A percentile compares a stretch with the other conserved stretches of the same genome.
phyloP scores from a whole-genome alignment of 1,140 invertebrate genomes.

The Cydia fagiglandana region DNA sequence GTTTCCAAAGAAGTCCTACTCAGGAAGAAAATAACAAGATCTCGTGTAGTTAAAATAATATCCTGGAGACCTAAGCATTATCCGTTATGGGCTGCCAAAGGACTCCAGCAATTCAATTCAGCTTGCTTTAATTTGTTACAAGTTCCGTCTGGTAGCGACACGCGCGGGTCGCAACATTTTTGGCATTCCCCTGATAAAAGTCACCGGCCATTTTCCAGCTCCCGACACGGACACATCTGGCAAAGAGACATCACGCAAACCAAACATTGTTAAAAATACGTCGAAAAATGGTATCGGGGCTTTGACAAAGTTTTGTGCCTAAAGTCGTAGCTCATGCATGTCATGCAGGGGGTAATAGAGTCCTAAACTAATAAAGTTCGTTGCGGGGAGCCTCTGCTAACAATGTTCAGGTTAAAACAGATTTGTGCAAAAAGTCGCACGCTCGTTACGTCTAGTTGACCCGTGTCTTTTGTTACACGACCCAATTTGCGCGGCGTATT shows the following conservation, averaged over 20 bases:
- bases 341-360: conserved; percentile 58
- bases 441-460: conserved; percentile 42
- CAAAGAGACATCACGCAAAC: conserved; percentile 50
- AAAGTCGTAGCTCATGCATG: conserved; percentile 35
- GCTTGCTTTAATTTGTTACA: neutral
- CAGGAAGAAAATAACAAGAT: no score
- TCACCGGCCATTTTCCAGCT: conserved; percentile 42
- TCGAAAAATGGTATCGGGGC: conserved; percentile 49
- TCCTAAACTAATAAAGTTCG: conserved; percentile 71
- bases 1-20: no score
- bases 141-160: neutral
- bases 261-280: conserved; percentile 50
- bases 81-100: neutral
- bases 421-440: conserved; percentile 54
- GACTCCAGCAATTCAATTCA: neutral
- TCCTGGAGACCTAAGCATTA: neutral
- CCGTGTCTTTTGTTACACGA: conserved; percentile 47
- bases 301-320: conserved; percentile 63
- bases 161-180: neutral
- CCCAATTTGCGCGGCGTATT: conserved; percentile 45
- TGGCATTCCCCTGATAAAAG: conserved; percentile 39
- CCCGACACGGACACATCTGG: conserved; percentile 40
- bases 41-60: no score
- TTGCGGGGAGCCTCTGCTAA: conserved; percentile 43
- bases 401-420: conserved; percentile 59